Conservation (phyloP, 1,140 invertebrate genomes). For the Zaprionus davidi region DNA sequence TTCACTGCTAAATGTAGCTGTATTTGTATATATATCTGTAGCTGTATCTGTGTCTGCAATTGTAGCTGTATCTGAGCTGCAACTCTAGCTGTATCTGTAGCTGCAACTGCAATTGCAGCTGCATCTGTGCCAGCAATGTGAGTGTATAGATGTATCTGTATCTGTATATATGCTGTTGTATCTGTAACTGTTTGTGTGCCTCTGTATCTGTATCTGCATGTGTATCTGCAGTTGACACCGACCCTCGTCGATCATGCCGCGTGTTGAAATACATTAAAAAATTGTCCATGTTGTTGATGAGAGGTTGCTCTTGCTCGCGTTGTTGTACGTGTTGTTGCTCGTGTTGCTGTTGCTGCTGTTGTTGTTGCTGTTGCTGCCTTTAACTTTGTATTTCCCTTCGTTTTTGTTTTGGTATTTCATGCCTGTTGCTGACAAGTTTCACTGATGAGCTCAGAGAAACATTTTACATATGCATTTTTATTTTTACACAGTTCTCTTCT, state of each 20-base stretch:
- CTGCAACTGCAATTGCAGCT: constrained; percentile 19
- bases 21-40: constrained; percentile 6
- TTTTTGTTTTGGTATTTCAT: constrained; percentile 11
- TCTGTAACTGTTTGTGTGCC: constrained; percentile 4
- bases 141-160: constrained; percentile 5
- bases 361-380: constrained; percentile 10
- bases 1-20: constrained; percentile 24
- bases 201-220: neutral
- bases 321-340: neutral
- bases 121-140: neutral
- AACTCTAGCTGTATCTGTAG: constrained; percentile 21
- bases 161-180: constrained; percentile 1
- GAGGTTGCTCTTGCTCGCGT: constrained; percentile 3
- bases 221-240: constrained; percentile 39
- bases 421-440: constrained; percentile 39
- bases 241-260: constrained; percentile 44
- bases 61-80: constrained; percentile 18
- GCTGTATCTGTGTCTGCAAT: neutral
- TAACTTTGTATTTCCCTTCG: constrained; percentile 11
- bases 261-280: constrained; percentile 42
- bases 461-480: constrained; percentile 26
- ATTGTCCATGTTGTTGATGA: constrained; percentile 32
- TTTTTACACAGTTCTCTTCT: constrained; percentile 44
- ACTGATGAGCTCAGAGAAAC: constrained; percentile 60
- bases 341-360: constrained; percentile 7